Percentiles rank a stretch among this genome's conserved stretches.
Conservation (phyloP, 2,797 vertebrate species). For the Periophthalmus magnuspinnatus region DNA sequence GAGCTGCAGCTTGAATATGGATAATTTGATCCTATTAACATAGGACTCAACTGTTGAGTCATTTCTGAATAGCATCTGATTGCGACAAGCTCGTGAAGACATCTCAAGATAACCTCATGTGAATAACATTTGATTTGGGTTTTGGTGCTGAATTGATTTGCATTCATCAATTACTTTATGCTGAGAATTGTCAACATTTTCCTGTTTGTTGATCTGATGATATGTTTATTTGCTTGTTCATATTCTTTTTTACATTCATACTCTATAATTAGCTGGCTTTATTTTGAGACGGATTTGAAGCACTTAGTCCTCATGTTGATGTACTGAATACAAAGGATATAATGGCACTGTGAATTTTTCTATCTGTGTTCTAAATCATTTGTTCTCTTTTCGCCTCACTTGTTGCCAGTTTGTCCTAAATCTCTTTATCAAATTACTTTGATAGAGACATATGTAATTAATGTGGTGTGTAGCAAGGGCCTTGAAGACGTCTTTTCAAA, state of each 20-base stretch:
- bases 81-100: constrained; percentile 34
- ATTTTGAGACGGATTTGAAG: constrained; percentile 17
- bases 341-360: background rate
- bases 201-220: constrained; percentile 48
- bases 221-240: constrained; percentile 34
- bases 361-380: constrained; percentile 6
- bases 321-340: background rate
- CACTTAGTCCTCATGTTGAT: background rate
- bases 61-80: constrained; percentile 62
- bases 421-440: constrained; percentile 49
- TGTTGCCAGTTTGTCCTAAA: constrained; percentile 30
- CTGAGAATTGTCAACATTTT: constrained; percentile 20
- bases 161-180: constrained; percentile 51
- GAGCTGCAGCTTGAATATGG: constrained; percentile 36
- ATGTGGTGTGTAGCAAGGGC: constrained; percentile 47
- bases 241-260: constrained; percentile 4
- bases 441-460: constrained; percentile 60
- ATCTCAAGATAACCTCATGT: constrained; percentile 28
- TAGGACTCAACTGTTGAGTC: constrained; percentile 38
- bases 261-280: constrained; percentile 45
- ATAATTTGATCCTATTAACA: constrained; percentile 55
- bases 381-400: background rate
- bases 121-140: constrained; percentile 61
- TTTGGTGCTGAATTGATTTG: constrained; percentile 34
- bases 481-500: constrained; percentile 23